A percentile compares a stretch with the other conserved stretches of the same genome.
phyloP scores from a whole-genome alignment of 2,797 vertebrate species.

The Crocidura indochinensis region DNA sequence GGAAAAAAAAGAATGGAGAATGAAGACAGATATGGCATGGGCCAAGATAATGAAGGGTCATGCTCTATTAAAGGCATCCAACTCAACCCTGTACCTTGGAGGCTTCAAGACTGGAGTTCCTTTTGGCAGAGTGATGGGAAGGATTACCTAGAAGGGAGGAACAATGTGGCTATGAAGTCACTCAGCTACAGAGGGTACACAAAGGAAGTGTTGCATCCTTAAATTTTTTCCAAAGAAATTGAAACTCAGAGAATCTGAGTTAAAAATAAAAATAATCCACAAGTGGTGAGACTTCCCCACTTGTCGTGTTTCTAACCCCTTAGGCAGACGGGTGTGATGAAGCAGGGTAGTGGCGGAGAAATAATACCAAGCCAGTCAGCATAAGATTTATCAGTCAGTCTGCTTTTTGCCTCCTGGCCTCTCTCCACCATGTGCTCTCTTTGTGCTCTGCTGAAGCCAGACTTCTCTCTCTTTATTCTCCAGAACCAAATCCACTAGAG shows the following conservation, averaged over 20 bases:
- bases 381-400: no score
- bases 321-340: no score
- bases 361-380: no score
- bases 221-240: slow-evolving; percentile 27
- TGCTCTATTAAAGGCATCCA: background rate
- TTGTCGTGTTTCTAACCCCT: no score
- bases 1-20: background rate
- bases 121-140: background rate
- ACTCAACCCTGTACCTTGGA: background rate
- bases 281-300: no score
- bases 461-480: no score
- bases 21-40: background rate
- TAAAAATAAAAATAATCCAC: no score
- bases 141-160: background rate
- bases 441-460: no score
- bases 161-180: background rate
- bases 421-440: no score
- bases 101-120: background rate
- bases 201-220: background rate
- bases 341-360: no score
- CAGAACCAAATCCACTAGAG: no score
- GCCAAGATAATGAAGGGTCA: background rate
- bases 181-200: background rate
- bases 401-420: no score
- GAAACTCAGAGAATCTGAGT: slow-evolving; percentile 15